Base-by-base conservation (phyloP, 2,113 vertebrate species). In the Lathamus discolor region DNA sequence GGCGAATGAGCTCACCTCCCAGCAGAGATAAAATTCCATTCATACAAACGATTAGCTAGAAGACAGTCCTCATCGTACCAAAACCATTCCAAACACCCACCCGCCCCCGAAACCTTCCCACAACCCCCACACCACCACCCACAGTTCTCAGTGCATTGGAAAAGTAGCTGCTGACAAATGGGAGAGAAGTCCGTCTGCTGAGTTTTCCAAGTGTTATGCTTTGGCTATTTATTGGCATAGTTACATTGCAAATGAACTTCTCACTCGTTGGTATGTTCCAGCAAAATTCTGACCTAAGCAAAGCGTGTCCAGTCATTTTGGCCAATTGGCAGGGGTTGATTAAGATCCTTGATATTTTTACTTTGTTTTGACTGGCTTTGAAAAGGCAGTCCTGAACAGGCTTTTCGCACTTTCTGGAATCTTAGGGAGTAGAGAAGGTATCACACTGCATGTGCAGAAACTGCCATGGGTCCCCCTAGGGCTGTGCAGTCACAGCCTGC, bases 21-120 rank as follows among this genome's bases (percentile, higher is more conserved):
- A 94, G 95, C 7, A 93, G 93, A 96, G 96, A 97, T 91, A 96
- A 97, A 96, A 97, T 96, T 96, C 92, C 92, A 82, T 37, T 86
- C 92, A 87, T 78, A 91, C 57, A 94, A 95, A 77, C 93, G 86
- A 96, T 88, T 81, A 93, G 92, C 73, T 68, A 88, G 43, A 93
- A 93, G 88, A 88, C 86, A 79, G 77, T 66, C 69, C 52, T 92
- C 90, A 92, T 93, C 74, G 73, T 44, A 92, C 90, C 69, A 68
- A 90, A 92, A 80, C 51, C 86, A 79, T 86, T 86, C 44, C 61
- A 74, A 64, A 54, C 35, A 66, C 2, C 13, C 43, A 37, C 5
- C 12, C 11, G 28, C 55, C 86, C 61, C 88, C 0, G 0, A 87
- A 96, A 83, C 41, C 88, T 93, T 92, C 88, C 94, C 92, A 86